Base-by-base conservation (phyloP, 2,888 invertebrate genomes). In the Archips crataeganus region DNA sequence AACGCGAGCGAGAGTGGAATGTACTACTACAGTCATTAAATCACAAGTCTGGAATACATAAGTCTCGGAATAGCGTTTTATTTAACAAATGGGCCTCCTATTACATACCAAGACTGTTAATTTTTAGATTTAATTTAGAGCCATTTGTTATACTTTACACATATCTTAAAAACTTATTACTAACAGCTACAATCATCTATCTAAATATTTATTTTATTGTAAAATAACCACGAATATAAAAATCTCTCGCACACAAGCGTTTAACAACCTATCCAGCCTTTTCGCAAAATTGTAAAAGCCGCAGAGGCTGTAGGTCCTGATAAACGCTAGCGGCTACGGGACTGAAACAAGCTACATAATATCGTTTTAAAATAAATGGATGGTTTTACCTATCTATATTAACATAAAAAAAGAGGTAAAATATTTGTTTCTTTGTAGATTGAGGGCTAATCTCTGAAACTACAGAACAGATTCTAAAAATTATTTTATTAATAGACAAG, bases 1-100 rank as follows among this genome's bases (percentile, higher is more conserved):
- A 77, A 78, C 76, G 82, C 78, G 79, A 80, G 79, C 78, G 78
- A 76, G 77, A n/a, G 63, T 82, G 82, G 84, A 85, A 85, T 86
- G 84, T 83, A 64, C 64, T 71, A 71, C 49, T 66, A 67, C 59
- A 67, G 66, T 73, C 70, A 57, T 65, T 15, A 54, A 71, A 36
- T 62, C 34, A 61, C 42, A 54, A 15, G 8, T 61, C 51, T 42
- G 23, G 57, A 47, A 39, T 57, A 51, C 9, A 39, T 39, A 39
- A 36, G 39, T 39, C 39, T 39, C 39, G 39, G 39, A 54, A 6
- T 70, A 45, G 45, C 62, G 42, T 23, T 49, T 39, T 42, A 42
- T 42, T 42, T 11, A 23, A 34, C 51, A 11, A 32, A 57, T 32
- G 39, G 42, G 32, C 51, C 36, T 51, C 36, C 23, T 45, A 70